Conservation (phyloP, 1,140 invertebrate genomes). For the Pseudoatta argentina region DNA sequence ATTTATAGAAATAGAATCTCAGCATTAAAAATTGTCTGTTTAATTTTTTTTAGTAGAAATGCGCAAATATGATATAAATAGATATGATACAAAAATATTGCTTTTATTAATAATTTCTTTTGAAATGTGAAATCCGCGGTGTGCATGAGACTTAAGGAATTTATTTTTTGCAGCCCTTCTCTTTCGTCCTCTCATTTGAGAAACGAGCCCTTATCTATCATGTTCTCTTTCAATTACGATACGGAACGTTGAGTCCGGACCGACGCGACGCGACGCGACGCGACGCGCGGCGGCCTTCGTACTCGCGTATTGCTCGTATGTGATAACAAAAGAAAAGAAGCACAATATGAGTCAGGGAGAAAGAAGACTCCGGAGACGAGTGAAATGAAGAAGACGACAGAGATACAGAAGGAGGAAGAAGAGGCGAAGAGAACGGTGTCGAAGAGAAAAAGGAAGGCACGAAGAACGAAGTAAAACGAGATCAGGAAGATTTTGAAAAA, state of each 20-base stretch:
- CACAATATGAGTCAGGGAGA: background rate
- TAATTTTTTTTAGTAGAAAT: background rate
- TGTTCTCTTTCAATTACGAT: slow-evolving; percentile 74
- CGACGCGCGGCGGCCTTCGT: slow-evolving; percentile 44
- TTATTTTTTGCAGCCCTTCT: background rate
- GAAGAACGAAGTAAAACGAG: slow-evolving; percentile 38
- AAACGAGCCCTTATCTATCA: slow-evolving; percentile 72
- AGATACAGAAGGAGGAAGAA: slow-evolving; percentile 55
- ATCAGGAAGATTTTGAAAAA: slow-evolving; percentile 42
- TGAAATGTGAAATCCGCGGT: background rate
- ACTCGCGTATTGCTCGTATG: slow-evolving; percentile 49
- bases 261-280: background rate
- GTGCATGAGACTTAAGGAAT: slow-evolving; percentile 52
- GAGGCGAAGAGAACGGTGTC: background rate
- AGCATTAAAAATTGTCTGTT: background rate
- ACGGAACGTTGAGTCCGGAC: slow-evolving; percentile 65
- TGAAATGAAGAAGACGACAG: slow-evolving; percentile 34
- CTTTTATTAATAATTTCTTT: background rate
- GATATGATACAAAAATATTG: too few relatives aligned
- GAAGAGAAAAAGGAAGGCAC: background rate
- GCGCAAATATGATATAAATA: background rate
- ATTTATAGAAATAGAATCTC: background rate
- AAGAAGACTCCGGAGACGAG: slow-evolving; percentile 53
- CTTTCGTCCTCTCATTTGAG: slow-evolving; percentile 57
- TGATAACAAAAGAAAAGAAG: slow-evolving; percentile 30